Conservation (phyloP, 2,888 invertebrate genomes). For the Campaea margaritaria region DNA sequence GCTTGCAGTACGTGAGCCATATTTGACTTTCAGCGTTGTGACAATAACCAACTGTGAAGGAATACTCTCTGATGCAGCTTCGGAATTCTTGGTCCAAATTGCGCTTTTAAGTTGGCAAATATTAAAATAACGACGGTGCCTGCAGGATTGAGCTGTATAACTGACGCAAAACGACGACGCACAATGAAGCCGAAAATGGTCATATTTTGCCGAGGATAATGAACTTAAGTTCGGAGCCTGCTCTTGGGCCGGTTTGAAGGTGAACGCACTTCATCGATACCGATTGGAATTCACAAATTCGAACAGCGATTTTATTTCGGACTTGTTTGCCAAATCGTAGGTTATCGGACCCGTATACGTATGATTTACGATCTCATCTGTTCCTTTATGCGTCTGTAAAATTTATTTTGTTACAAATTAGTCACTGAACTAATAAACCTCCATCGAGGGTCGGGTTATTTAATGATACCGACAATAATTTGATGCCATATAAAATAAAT, state of each 20-base stretch:
- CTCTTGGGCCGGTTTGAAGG: conserved; percentile 78
- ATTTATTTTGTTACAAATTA: conserved; percentile 29
- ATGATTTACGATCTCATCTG: conserved; percentile 67
- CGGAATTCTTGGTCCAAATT: not conserved
- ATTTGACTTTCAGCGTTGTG: conserved; percentile 23
- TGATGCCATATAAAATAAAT: conserved; percentile 22
- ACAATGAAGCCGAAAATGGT: conserved; percentile 64
- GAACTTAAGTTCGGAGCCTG: conserved; percentile 71
- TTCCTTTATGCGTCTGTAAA: conserved; percentile 43
- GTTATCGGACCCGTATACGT: conserved; percentile 71
- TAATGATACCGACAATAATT: conserved; percentile 18
- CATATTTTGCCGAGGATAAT: conserved; percentile 72
- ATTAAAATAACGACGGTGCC: conserved; percentile 9
- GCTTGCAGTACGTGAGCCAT: conserved; percentile 23
- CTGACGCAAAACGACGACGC: conserved; percentile 46
- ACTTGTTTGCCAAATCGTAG: conserved; percentile 71
- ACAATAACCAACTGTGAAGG: conserved; percentile 7
- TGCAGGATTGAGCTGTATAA: conserved; percentile 38
- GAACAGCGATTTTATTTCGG: conserved; percentile 67
- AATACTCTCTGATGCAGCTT: not conserved
- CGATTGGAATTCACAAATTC: conserved; percentile 75
- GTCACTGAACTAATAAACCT: conserved; percentile 21
- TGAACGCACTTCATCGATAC: conserved; percentile 72
- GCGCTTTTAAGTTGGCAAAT: not conserved
- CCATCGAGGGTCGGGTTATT: conserved; percentile 3